Evolutionary conservation across 1,140 invertebrate genomes (phyloP), one percentile per base, ranked within the genome.

Genomic region (Pseudomyrmex dendroicus): DNA sequence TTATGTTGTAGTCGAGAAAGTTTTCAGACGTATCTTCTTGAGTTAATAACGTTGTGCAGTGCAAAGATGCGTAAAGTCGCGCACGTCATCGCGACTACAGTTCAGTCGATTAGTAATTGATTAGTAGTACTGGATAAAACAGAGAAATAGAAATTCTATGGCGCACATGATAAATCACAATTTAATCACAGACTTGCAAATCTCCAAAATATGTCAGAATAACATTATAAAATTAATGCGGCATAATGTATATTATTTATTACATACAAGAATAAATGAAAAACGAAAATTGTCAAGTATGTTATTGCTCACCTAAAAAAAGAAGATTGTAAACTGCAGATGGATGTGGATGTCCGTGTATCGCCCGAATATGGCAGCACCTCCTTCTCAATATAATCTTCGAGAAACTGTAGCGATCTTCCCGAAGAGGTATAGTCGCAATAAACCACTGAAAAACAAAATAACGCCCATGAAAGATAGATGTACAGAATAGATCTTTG

Each of bases 351-450:
- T 0, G 97, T 97, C 92, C 97, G 97, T 4, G 97, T 97, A 83
- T 98, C 98, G 35, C 97, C 98, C 92, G 98, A 97, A 67, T 96
- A 96, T 5, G 98, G 97, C 57, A 99, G 93, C 1, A 99, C 98
- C 91, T 98, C 96, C 85, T 96, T 95, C 20, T 95, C 90, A 44
- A 99, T 96, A 91, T 98, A 98, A 88, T 98, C 97, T 92, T 99
- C 98, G 73, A 99, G 96, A 94, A 98, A 98, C 62, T 96, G 96
- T 57, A 99, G 91, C 0, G 97, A 96, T 89, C 97, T 96, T 56
- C 97, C 97, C 13, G 97, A 97, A 8, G 97, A 97, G 61, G 96
- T 97, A 93, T 97, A 98, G 93, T 98, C 97, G 92, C 97, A 98
- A 90, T 98, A 98, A 2, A 98, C 96, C 89, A 97, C 97, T 97